These are phyloP conservation scores for Pseudochirops corinnae DNA, from an alignment of 2,797 vertebrate genomes.

Conservation along the genomic window DNA sequence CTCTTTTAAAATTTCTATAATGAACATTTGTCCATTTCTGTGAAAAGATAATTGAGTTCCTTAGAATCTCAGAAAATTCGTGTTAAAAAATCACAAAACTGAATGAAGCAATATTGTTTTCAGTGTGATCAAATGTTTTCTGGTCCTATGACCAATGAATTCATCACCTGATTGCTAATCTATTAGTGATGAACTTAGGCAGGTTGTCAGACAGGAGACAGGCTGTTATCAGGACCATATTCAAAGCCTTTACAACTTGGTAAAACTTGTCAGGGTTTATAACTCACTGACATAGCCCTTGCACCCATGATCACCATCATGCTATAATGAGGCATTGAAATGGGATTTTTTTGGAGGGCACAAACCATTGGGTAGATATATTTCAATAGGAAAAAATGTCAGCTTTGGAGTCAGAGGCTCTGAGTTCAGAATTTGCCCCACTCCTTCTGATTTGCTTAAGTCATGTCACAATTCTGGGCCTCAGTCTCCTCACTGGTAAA, in stretches of 20 bases:
- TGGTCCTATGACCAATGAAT: background rate
- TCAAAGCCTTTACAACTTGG: background rate
- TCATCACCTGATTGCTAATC: background rate
- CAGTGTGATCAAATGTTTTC: background rate
- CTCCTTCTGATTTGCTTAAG: background rate
- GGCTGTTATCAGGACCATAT: background rate
- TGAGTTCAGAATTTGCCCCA: background rate
- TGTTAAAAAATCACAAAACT: background rate
- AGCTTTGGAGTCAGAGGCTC: background rate
- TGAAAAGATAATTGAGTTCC: background rate
- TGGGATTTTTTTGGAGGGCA: background rate
- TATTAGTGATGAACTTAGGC: background rate
- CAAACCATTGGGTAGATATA: background rate
- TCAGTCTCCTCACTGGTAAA: background rate
- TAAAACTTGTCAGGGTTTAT: background rate
- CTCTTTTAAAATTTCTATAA: background rate
- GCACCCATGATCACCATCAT: background rate
- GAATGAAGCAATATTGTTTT: background rate
- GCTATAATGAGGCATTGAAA: background rate
- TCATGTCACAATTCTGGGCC: background rate
- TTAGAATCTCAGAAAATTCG: background rate
- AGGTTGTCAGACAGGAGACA: background rate
- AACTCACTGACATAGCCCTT: background rate
- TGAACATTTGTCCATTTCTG: background rate
- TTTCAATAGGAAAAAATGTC: background rate